Conservation (phyloP, 2,888 invertebrate genomes). For the Vannuccia rotundouncinata region DNA sequence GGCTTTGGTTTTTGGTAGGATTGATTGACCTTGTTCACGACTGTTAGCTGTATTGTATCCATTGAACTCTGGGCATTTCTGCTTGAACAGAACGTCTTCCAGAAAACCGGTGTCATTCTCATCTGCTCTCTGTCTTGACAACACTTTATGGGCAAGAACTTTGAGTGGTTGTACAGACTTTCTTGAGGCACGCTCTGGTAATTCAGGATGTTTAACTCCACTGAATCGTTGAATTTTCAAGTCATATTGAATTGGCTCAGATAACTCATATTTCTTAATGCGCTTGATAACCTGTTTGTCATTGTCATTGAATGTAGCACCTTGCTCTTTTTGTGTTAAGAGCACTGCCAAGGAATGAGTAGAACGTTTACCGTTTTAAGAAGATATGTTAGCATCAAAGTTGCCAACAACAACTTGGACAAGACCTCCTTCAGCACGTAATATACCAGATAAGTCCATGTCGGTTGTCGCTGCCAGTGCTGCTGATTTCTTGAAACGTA, state of each 20-base stretch:
- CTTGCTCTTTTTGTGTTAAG: constrained; percentile 38
- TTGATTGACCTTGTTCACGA: constrained; percentile 37
- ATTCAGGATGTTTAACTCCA: constrained; percentile 37
- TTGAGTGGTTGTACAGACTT: constrained; percentile 18
- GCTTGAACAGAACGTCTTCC: not conserved
- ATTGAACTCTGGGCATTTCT: constrained; percentile 37
- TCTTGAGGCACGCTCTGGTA: constrained; percentile 29
- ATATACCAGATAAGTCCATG: not conserved
- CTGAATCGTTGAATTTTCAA: constrained; percentile 33
- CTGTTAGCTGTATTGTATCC: constrained; percentile 41
- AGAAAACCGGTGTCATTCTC: constrained; percentile 39
- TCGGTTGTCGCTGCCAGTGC: constrained; percentile 39
- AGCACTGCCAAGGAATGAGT: constrained; percentile 40
- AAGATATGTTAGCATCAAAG: constrained; percentile 41
- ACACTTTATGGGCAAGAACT: not conserved
- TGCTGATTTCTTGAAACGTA: constrained; percentile 42
- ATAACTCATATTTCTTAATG: constrained; percentile 12
- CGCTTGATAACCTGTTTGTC: not conserved
- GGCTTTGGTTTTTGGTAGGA: constrained; percentile 38
- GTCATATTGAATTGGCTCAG: constrained; percentile 27
- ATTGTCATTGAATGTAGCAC: no score
- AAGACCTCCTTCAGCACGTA: constrained; percentile 37
- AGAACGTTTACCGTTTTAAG: constrained; percentile 39
- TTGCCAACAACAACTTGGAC: constrained; percentile 40
- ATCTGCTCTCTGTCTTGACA: constrained; percentile 11